Conservation (phyloP, 2,113 vertebrate genomes). For the Panthera uncia region DNA sequence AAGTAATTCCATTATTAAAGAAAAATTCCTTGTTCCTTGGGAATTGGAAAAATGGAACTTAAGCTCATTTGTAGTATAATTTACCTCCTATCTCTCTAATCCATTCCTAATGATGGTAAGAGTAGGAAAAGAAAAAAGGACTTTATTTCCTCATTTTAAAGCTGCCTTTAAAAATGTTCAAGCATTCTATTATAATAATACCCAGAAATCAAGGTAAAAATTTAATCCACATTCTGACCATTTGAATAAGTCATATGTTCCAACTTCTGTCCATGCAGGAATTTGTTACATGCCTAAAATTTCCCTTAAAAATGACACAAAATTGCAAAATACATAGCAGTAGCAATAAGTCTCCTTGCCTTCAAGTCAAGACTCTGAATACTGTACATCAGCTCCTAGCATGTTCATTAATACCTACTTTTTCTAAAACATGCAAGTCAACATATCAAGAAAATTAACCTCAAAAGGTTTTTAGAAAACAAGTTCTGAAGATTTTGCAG, state of each 20-base stretch:
- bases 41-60: conserved; percentile 46
- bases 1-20: conserved; percentile 28
- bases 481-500: not conserved
- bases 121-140: not conserved
- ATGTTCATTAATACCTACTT: not conserved
- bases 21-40: not conserved
- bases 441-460: conserved; percentile 1
- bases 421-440: conserved; percentile 22
- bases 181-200: not conserved
- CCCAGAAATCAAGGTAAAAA: conserved; percentile 17
- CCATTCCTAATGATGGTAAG: not conserved
- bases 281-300: not conserved
- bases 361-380: conserved; percentile 26
- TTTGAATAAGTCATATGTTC: not conserved
- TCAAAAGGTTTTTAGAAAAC: not conserved
- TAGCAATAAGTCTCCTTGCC: not conserved
- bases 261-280: not conserved
- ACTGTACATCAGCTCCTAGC: not conserved
- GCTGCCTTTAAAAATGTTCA: not conserved
- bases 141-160: conserved; percentile 48
- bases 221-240: not conserved
- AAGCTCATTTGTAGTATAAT: conserved; percentile 12
- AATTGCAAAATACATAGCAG: conserved; percentile 31
- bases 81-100: conserved; percentile 35
- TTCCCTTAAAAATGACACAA: conserved; percentile 27